phyloP scores from a whole-genome alignment of 2,888 invertebrate species.

The Heliconius cydno region DNA sequence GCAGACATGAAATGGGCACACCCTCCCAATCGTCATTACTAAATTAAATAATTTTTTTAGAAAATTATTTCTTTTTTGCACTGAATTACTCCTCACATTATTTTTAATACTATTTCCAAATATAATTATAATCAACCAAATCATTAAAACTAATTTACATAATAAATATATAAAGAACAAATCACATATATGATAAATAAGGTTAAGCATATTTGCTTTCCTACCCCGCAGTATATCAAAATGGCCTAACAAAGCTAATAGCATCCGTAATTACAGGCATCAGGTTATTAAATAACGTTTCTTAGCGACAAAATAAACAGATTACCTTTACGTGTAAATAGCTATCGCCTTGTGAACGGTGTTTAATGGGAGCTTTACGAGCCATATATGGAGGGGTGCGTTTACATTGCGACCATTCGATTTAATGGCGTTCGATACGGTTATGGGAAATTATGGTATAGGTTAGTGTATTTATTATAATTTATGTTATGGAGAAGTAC shows the following conservation, averaged over 20 bases:
- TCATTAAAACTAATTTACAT: not conserved
- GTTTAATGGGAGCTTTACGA: conserved; percentile 45
- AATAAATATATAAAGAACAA: not conserved
- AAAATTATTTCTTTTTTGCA: not conserved
- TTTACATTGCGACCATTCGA: conserved; percentile 37
- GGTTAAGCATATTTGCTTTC: conserved; percentile 2
- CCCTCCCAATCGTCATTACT: too few relatives aligned
- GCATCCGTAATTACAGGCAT: conserved; percentile 43
- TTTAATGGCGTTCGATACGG: conserved; percentile 24
- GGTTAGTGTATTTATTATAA: not conserved
- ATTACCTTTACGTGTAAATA: conserved; percentile 47
- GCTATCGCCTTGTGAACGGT: conserved; percentile 43
- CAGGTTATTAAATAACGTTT: conserved; percentile 47
- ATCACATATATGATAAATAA: conserved; percentile 9
- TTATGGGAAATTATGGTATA: not conserved
- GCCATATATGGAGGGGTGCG: conserved; percentile 33
- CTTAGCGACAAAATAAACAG: conserved; percentile 47
- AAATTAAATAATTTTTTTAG: not conserved
- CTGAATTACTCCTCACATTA: not conserved
- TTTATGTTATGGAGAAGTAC: not conserved
- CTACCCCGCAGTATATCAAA: conserved; percentile 13
- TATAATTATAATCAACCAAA: not conserved
- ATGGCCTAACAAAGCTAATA: conserved; percentile 44
- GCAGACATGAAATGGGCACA: too few relatives aligned
- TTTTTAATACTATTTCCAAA: not conserved